Base-by-base conservation (phyloP, 92 coral and sea anemone genomes). In the Palythoa grandiflora region DNA sequence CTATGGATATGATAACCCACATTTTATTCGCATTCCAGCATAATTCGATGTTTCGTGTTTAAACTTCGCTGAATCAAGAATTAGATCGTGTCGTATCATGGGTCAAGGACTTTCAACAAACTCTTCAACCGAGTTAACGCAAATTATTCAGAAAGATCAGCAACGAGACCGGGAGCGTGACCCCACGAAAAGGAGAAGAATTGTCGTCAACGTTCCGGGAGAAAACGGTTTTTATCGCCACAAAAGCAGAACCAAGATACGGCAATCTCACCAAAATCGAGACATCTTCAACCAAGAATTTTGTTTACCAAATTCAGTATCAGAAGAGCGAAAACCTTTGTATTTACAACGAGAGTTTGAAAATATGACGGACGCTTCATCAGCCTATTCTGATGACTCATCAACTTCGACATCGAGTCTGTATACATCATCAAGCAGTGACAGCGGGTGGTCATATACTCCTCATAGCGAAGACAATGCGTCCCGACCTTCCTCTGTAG, bases 171-270 rank as follows among this genome's bases (percentile, higher is more conserved):
- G 20, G 19, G 7, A 63, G 16, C n/a, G 40, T 28, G 47, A 68
- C 4, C n/a, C 16, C n/a, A 68, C 19, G 13, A 44, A n/a, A 21
- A 65, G 86, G 28, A 71, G 14, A 66, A 66, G 35, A 10, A 81
- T 81, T 9, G 75, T 81, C 9, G 86, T 81, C 9, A 71, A 81
- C 35, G 75, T 81, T 68, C 86, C 86, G 12, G 75, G 86, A 20
- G 86, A 81, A 44, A 81, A 81, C 48, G 75, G 86, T 50, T 81
- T 63, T 75, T 81, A 71, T 4, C 48, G 86, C 13, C 28, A 47
- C 61, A 66, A 38, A 20, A 21, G 6, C 75, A 71, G 73, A 20
- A 68, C 73, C 7, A 48, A 79, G 38, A 13, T 28, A 61, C 51
- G 40, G 28, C 52, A 21, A 15, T 79, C 84, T 6, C 57, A 65